Evolutionary conservation across 30 jellyfish, hydroid and myxozoan genomes (phyloP).

Genomic region (Morbakka virulenta): DNA sequence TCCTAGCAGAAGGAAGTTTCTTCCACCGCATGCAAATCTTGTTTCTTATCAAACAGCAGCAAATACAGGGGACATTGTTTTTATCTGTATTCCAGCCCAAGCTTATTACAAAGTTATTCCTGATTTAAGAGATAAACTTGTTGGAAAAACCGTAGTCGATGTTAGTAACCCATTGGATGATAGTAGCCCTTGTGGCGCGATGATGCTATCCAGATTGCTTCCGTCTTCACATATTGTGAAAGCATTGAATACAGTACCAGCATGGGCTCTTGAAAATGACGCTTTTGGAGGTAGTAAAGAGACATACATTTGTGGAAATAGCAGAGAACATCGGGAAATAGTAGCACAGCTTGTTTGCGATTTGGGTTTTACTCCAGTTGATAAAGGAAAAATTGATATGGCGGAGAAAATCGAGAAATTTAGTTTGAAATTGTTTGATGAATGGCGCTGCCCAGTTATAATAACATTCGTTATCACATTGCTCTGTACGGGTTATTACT

Average conservation of each 20-base stretch:
- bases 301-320: slow-evolving; percentile 50
- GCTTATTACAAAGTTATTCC: slow-evolving; percentile 36
- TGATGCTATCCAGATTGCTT: slow-evolving; percentile 31
- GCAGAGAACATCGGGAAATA: not conserved
- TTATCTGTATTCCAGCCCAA: slow-evolving; percentile 52
- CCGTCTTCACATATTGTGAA: slow-evolving; percentile 48
- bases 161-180: slow-evolving; percentile 47
- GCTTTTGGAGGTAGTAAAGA: slow-evolving; percentile 55
- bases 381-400: slow-evolving; percentile 53
- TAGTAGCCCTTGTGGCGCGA: slow-evolving; percentile 57
- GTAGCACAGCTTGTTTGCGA: slow-evolving; percentile 55
- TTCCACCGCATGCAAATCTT: not conserved
- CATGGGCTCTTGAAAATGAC: slow-evolving; percentile 52
- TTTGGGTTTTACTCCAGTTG: slow-evolving; percentile 67
- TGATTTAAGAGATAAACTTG: not conserved
- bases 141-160: slow-evolving; percentile 65
- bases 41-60: slow-evolving; percentile 48
- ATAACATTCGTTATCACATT: slow-evolving; percentile 9
- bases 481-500: not conserved
- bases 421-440: slow-evolving; percentile 38
- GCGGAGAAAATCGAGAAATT: slow-evolving; percentile 51
- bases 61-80: slow-evolving; percentile 22
- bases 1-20: not conserved
- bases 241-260: slow-evolving; percentile 75
- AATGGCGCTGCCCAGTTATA: slow-evolving; percentile 47